Conservation (phyloP, 2,797 vertebrate genomes). For the Odontamblyopus lacepedii region DNA sequence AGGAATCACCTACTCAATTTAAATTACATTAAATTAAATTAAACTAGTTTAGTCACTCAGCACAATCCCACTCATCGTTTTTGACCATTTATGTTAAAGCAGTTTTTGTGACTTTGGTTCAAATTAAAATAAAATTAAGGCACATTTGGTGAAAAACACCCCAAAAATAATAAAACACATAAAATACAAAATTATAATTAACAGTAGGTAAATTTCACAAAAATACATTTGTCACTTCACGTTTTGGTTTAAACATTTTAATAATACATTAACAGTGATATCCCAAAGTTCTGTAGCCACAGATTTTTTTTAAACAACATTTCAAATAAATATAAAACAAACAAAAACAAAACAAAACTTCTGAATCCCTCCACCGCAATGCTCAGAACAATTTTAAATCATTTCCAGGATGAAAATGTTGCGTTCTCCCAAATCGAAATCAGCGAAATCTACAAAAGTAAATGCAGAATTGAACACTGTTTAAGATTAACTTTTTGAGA, state of each 20-base stretch:
- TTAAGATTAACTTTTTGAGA: no score
- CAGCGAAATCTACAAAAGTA: no score
- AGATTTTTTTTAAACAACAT: background rate
- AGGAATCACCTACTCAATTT: background rate
- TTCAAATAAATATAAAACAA: slow-evolving; percentile 58
- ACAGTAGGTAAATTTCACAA: background rate
- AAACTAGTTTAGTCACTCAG: background rate
- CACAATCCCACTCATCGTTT: background rate
- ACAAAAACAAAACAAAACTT: background rate
- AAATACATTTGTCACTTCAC: background rate
- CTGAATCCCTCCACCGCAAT: slow-evolving; percentile 39
- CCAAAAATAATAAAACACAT: slow-evolving; percentile 34
- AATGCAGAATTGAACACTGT: no score
- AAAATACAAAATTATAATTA: background rate
- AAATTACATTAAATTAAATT: background rate
- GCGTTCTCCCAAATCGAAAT: no score
- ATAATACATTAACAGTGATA: background rate
- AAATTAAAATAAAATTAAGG: background rate
- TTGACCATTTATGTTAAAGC: slow-evolving; percentile 6
- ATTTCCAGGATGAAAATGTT: no score
- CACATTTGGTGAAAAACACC: slow-evolving; percentile 43
- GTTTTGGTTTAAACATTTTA: background rate
- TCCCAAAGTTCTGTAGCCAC: background rate
- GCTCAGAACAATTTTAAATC: no score
- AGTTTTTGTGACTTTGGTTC: slow-evolving; percentile 27